These are phyloP conservation scores for Exaiptasia diaphana DNA, from an alignment of 64 coral and sea anemone species.

Conservation along the genomic window DNA sequence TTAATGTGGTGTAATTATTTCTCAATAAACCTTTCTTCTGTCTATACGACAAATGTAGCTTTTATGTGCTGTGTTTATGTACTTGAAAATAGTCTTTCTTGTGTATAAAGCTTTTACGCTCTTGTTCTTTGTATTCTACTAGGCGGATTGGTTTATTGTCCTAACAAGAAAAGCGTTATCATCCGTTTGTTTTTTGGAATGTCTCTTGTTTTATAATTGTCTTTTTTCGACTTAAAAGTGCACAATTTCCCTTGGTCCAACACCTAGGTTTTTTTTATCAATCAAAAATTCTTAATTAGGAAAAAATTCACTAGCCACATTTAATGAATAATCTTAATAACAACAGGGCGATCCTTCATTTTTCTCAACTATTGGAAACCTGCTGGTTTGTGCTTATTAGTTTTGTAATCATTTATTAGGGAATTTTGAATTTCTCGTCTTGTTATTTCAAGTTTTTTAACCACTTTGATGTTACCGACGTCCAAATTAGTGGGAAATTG, in stretches of 20 bases:
- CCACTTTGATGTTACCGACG: not conserved
- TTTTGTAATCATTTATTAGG: too few species aligned
- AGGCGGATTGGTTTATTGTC: not conserved
- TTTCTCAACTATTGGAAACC: too few species aligned
- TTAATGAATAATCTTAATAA: too few species aligned
- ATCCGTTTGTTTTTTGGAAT: not conserved
- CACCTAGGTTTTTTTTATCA: too few species aligned
- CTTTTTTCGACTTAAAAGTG: not conserved
- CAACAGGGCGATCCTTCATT: too few species aligned
- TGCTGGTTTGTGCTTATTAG: too few species aligned
- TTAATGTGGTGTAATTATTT: too few species aligned
- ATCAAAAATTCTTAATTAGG: too few species aligned
- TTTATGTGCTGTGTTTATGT: not conserved
- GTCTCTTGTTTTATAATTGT: not conserved
- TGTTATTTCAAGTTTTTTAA: too few species aligned
- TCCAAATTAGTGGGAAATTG: not conserved
- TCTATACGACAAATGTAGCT: not conserved
- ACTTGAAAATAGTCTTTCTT: not conserved
- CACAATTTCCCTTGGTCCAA: not conserved
- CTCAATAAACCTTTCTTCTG: not conserved
- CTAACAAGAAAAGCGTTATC: not conserved
- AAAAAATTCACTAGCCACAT: too few species aligned
- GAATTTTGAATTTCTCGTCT: too few species aligned
- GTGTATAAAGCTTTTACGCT: not conserved
- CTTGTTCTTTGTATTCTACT: not conserved